Evolutionary conservation across 2,113 vertebrate genomes (phyloP), one percentile per base, ranked within the genome.

Genomic region (Eulacestoma nigropectus): DNA sequence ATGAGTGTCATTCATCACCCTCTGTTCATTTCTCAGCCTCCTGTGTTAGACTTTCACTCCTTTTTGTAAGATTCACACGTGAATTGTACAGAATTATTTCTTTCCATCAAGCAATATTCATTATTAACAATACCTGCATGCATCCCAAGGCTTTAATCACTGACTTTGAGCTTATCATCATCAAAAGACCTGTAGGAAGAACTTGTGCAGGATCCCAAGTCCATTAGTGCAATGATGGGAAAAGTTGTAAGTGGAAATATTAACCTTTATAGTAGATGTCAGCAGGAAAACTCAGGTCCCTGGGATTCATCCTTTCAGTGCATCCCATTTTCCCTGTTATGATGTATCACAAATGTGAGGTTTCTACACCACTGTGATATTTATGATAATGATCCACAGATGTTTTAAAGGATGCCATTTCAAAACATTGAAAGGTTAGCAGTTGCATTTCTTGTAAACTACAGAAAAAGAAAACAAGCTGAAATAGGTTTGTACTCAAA

Each of bases 341-440:
- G 33, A 84, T 73, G 47, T 21, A 56, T 50, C 67, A 84, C 83
- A 94, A 87, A 93, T 84, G 67, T 41, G 35, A 88, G 30, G 16
- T 64, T 96, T 94, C 81, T 82, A 37, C 46, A 90, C 85, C 92
- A 96, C 89, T 96, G 95, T 93, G 97, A 93, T 95, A 91, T 95
- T 97, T 96, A 95, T 30, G 63, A 87, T 96, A 97, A 97, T 76
- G 91, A 96, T 86, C 55, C 89, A 90, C 90, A 97, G 94, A 88
- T 95, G 76, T 96, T 97, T 95, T 75, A 95, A 84, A 89, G 72
- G 77, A 81, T 69, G 69, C 19, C 30, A 82, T 96, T 93, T 92
- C 56, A 88, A 96, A 97, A 65, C 53, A 87, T 33, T 79, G 83
- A 95, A 96, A 96, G 83, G 84, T 95, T 94, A 93, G 57, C 93